A percentile compares a stretch with the other conserved stretches of the same genome.
Conservation (phyloP, 1,140 invertebrate species). For the Drosophila pachea region DNA sequence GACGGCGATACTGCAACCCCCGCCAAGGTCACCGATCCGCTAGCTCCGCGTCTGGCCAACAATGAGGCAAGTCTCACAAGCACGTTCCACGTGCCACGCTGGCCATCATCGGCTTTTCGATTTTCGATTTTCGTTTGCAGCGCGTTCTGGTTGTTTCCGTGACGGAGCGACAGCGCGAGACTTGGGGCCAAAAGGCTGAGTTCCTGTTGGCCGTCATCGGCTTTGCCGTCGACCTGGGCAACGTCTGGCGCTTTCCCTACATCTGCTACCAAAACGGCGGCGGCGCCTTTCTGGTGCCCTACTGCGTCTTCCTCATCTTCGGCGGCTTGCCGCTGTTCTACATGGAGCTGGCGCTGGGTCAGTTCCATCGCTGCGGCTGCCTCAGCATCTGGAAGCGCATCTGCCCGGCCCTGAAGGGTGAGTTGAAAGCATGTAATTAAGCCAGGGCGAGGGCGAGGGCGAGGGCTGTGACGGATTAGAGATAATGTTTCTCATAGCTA, state of each 20-base stretch:
- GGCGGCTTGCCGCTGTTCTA: slow-evolving; percentile 96
- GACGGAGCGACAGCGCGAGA: slow-evolving; percentile 83
- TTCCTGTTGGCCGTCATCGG: slow-evolving; percentile 92
- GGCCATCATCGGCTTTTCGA: not conserved
- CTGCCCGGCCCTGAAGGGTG: slow-evolving; percentile 98
- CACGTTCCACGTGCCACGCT: not conserved
- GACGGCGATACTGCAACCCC: slow-evolving; percentile 69
- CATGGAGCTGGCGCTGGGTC: slow-evolving; percentile 95
- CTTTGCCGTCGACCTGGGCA: slow-evolving; percentile 91
- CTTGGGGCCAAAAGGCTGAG: slow-evolving; percentile 92
- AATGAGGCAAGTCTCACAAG: slow-evolving; percentile 57
- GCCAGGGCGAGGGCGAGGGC: no score
- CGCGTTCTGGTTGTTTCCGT: slow-evolving; percentile 83
- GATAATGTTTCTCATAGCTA: no score
- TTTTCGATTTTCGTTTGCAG: slow-evolving; percentile 31
- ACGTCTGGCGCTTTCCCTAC: slow-evolving; percentile 90
- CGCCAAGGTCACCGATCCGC: slow-evolving; percentile 74
- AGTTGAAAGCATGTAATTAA: no score
- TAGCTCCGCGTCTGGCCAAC: slow-evolving; percentile 67
- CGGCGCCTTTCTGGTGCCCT: slow-evolving; percentile 95
- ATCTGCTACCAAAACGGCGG: slow-evolving; percentile 90
- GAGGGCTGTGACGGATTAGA: no score
- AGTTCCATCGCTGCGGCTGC: slow-evolving; percentile 94
- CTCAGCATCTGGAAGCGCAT: slow-evolving; percentile 96
- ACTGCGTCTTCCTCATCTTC: slow-evolving; percentile 93